Percentiles rank a stretch among this genome's conserved stretches.
Conservation (phyloP, 1,140 invertebrate genomes). For the Phortica variegata region DNA sequence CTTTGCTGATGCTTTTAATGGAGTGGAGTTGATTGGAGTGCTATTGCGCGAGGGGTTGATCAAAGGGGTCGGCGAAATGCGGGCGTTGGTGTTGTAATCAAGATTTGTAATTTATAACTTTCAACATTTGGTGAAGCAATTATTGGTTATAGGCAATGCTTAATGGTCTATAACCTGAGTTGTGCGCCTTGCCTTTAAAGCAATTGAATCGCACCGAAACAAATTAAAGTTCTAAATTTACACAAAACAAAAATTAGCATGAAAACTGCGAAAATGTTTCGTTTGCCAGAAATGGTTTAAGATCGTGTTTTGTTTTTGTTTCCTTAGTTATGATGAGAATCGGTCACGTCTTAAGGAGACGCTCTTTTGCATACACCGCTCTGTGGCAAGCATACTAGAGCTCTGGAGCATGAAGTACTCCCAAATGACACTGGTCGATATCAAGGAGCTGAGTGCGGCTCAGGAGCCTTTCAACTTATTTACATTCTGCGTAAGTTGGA, state of each 20-base stretch:
- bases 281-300: too few relatives aligned
- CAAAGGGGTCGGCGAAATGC: too few relatives aligned
- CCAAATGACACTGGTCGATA: constrained; percentile 56
- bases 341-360: constrained; percentile 62
- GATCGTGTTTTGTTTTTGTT: not conserved
- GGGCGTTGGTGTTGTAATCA: not conserved
- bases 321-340: constrained; percentile 58
- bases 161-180: constrained; percentile 45
- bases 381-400: constrained; percentile 76
- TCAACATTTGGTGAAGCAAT: constrained; percentile 28
- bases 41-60: too few relatives aligned
- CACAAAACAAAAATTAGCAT: too few relatives aligned
- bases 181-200: too few relatives aligned
- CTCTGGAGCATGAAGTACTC: constrained; percentile 69
- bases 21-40: too few relatives aligned
- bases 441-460: constrained; percentile 60
- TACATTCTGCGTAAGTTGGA: constrained; percentile 59
- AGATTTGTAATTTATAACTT: constrained; percentile 38
- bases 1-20: too few relatives aligned
- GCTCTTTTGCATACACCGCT: constrained; percentile 79
- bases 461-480: constrained; percentile 64
- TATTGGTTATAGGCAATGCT: constrained; percentile 29
- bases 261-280: too few relatives aligned
- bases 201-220: too few relatives aligned
- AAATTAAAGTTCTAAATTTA: too few relatives aligned